Base-by-base conservation (phyloP, 2,797 vertebrate species). In the Lepilemur ruficaudatus region DNA sequence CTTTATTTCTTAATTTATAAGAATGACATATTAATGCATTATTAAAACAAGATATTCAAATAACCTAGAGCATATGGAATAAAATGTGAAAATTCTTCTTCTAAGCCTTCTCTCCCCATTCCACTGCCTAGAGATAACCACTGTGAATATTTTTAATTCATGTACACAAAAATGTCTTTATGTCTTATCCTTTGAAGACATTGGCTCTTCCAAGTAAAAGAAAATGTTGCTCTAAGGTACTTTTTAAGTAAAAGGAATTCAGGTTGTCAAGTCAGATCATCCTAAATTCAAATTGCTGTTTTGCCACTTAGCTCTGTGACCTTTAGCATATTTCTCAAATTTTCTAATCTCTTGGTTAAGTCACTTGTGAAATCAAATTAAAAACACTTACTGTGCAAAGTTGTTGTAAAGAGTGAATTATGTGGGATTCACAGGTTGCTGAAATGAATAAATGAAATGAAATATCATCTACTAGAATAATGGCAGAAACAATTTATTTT, bases 341-440 rank as follows among this genome's bases (percentile, higher is more conserved):
- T 91, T 82, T 96, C 81, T 79, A 59, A 75, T 43, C 63, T 84
- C n/a, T 89, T 35, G 88, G 23, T 65, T 88, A 72, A 73, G 10
- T 89, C 11, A 52, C 6, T 59, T 76, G 67, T 61, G n/a, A 88
- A 96, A 83, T 70, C 5, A 89, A 93, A 89, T 48, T 72, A 73
- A 67, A 85, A 95, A 48, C 28, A 95, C 17, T 79, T 79, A 55
- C 52, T 69, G 2, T 48, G 5, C 14, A 70, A 89, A 87, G 23
- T 80, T 91, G 4, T 78, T 70, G 28, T 61, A 55, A 46, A 70
- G 14, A 93, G 25, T 75, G 73, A 73, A 84, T 85, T 57, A 93
- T 18, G 8, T 73, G 23, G 20, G 22, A 95, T 82, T 89, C 63
- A 20, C 25, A 89, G 30, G 35, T 73, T 41, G 11, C 46, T 83